phyloP scores from a whole-genome alignment of 1,140 invertebrate genomes.

The Sinella curviseta region DNA sequence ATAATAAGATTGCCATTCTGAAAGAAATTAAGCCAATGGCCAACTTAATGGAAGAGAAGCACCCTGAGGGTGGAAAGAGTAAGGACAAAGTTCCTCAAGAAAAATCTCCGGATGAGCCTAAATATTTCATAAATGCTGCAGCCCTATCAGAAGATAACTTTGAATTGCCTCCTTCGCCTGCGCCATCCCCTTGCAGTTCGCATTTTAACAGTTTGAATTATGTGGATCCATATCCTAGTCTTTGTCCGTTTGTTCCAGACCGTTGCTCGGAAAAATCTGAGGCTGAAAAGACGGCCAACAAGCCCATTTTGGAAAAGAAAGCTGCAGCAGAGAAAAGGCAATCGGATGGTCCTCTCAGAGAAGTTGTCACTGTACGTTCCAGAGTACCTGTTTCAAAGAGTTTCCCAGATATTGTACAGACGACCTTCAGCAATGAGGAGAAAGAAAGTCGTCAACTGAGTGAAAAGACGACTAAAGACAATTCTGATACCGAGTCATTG shows the following conservation, averaged over 20 bases:
- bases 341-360: neutral
- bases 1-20: slow-evolving; percentile 9
- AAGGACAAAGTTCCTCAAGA: neutral
- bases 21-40: neutral
- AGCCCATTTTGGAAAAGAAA: neutral
- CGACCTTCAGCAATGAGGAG: slow-evolving; percentile 31
- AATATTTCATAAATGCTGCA: slow-evolving; percentile 48
- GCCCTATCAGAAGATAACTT: slow-evolving; percentile 33
- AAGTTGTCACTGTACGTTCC: neutral
- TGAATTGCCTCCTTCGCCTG: slow-evolving; percentile 29
- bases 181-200: slow-evolving; percentile 5
- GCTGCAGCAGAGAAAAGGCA: neutral
- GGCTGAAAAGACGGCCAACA: neutral
- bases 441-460: slow-evolving; percentile 22
- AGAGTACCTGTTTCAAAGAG: slow-evolving; percentile 45
- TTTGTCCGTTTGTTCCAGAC: slow-evolving; percentile 12
- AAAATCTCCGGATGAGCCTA: slow-evolving; percentile 30
- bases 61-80: neutral
- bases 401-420: slow-evolving; percentile 48
- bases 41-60: neutral
- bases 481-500: slow-evolving; percentile 25
- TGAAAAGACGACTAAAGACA: slow-evolving; percentile 7
- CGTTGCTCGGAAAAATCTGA: neutral
- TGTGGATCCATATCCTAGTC: slow-evolving; percentile 10
- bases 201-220: slow-evolving; percentile 5